These are phyloP conservation scores for Tenthredo distinguenda DNA, from an alignment of 2,888 invertebrate species.

Conservation along the genomic window DNA sequence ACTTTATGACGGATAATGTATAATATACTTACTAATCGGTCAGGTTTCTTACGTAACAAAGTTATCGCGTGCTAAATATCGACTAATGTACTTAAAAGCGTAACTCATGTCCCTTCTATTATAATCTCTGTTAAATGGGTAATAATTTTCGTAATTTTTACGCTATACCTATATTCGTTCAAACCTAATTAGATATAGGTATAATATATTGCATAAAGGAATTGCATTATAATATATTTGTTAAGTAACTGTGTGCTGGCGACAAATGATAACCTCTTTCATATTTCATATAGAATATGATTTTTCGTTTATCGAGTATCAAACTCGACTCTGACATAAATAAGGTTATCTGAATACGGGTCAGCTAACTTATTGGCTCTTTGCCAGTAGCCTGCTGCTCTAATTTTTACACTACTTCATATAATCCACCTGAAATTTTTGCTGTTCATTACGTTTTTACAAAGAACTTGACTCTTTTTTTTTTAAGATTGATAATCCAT, in stretches of 20 bases:
- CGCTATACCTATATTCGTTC: not conserved
- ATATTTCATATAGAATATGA: not conserved
- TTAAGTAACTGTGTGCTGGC: not conserved
- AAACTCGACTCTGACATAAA: not conserved
- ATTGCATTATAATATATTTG: not conserved
- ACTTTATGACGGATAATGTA: not conserved
- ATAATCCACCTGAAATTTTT: not conserved
- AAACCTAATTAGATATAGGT: not conserved
- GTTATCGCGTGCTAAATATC: not conserved
- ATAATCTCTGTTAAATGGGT: not conserved
- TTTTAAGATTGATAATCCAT: not conserved
- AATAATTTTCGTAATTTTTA: not conserved
- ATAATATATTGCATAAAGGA: not conserved
- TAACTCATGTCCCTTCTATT: not conserved
- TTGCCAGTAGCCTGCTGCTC: conserved; percentile 1
- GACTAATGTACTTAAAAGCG: not conserved
- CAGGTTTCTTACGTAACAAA: not conserved
- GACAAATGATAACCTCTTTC: not conserved
- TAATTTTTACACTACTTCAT: conserved; percentile 6
- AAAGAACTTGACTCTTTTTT: not conserved
- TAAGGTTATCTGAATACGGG: conserved; percentile 20
- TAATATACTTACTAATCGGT: not conserved
- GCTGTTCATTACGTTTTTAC: not conserved
- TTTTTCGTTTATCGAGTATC: conserved; percentile 11
- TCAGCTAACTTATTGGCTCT: conserved; percentile 33